Base-by-base conservation (phyloP, 2,113 vertebrate species). In the Oreocharis arfaki region DNA sequence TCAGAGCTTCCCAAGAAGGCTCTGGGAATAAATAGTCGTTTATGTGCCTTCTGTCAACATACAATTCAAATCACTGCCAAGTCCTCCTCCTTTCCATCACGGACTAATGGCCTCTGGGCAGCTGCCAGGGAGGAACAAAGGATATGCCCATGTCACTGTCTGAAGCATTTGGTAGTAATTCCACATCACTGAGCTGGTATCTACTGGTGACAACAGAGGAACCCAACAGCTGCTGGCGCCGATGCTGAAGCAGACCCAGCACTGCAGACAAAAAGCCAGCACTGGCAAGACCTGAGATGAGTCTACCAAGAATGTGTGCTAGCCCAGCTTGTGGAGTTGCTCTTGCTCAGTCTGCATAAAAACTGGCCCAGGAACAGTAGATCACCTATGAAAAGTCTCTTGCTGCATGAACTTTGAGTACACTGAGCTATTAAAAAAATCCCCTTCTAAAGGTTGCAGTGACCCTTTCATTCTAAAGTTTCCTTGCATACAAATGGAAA, bases 21-120 rank as follows among this genome's bases (percentile, higher is more conserved):
- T 90, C 44, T 21, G 41, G 80, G 91, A 92, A 93, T 65, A 82
- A 97, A 91, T 56, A 93, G 84, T 91, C 93, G 90, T 74, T 96
- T 79, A 56, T 61, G 80, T 90, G 85, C 93, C 87, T 92, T 96
- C 88, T 95, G 77, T 91, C 96, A 96, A 76, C 24, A 50, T 41
- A 92, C 50, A 94, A 68, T 55, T 78, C 52, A 74, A 84, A 92
- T 46, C 46, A 33, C 78, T 95, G 97, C 90, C 96, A 95, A 96
- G 71, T 35, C 70, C 57, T 93, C 75, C 91, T 93, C 93, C 84
- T 93, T 85, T 76, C 75, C 20, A 39, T 87, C 91, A 83, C 3
- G 39, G 87, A 92, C 83, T 94, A 93, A 76, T 59, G 91, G 95
- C 89, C 93, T 93, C 85, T 95, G 96, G 95, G 88, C 94, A 97